Base-by-base conservation (phyloP, 2,888 invertebrate genomes). In the Podotricha telesiphe region DNA sequence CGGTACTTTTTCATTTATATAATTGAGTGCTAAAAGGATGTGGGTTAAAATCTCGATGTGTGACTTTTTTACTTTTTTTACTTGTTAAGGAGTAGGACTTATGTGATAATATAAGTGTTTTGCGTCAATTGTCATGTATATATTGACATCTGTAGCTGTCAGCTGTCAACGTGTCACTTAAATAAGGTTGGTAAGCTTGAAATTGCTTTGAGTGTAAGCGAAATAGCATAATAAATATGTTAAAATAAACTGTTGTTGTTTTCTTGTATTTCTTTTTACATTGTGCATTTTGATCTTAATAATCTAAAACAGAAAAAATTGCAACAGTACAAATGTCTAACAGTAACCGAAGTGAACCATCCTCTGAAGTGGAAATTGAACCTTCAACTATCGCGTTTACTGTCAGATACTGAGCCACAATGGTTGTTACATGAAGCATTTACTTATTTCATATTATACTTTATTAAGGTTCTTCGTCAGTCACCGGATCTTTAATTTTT, bases 61-160 rank as follows among this genome's bases (percentile, higher is more conserved):
- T 15, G 15, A 53, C 7, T 37, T 40, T 56, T 56, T 37, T 17
- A 40, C 34, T 19, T 40, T 40, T 17, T 56, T 56, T 34, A 42
- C 20, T 40, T 5, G 11, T 19, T 22, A 22, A 50, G 15, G 22
- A 20, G 5, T 45, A n/a, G 42, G 8, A 40, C 10, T 59, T 22
- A 42, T 59, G 20, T 59, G n/a, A 45, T 59, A 59, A 45, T 42
- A 22, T 15, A 19, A 58, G 42, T 42, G 42, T 42, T 42, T 58
- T 58, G 42, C 40, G n/a, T 58, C 56, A 58, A 42, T 58, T 22
- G 22, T 58, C 22, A 42, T 58, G 58, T 15, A 42, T 45, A 45
- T 59, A 59, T 45, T 40, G 58, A 22, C 58, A 40, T 58, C 37
- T 40, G 1, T 20, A 37, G 28, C 19, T 1, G n/a, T n/a, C n/a